These are phyloP conservation scores for Drosophila limbata DNA, from an alignment of 2,888 invertebrate genomes.

Conservation along the genomic window DNA sequence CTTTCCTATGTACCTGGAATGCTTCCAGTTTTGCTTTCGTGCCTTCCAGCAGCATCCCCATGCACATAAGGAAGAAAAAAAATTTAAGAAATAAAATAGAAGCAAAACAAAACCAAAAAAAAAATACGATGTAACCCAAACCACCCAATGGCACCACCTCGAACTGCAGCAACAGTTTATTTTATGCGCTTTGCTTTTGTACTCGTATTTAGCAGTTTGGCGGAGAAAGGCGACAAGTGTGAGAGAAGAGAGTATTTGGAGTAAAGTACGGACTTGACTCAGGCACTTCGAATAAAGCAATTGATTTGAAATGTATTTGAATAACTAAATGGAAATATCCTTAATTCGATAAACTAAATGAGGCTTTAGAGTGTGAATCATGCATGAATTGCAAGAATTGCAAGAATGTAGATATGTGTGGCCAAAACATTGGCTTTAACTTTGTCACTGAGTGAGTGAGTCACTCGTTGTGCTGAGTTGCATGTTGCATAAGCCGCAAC, in stretches of 20 bases:
- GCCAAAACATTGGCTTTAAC: conserved; percentile 28
- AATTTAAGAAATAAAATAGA: conserved; percentile 69
- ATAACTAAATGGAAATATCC: conserved; percentile 7
- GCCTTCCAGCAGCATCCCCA: conserved; percentile 55
- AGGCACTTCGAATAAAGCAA: neutral
- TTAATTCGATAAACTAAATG: conserved; percentile 9
- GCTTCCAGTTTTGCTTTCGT: conserved; percentile 46
- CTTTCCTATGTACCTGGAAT: conserved; percentile 69
- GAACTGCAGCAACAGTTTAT: conserved; percentile 59
- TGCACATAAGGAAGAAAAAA: conserved; percentile 24
- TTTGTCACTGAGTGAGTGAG: conserved; percentile 38
- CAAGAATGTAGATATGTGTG: neutral
- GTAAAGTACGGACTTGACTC: neutral
- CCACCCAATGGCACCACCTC: conserved; percentile 20
- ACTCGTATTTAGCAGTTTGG: conserved; percentile 11
- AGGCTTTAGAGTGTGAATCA: conserved; percentile 11
- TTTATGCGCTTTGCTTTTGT: conserved; percentile 56
- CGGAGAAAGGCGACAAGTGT: neutral
- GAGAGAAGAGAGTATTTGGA: neutral
- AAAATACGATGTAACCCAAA: conserved; percentile 42
- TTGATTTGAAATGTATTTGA: conserved; percentile 10
- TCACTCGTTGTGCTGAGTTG: conserved; percentile 39
- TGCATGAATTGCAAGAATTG: neutral
- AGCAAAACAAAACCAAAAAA: conserved; percentile 45
- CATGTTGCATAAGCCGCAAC: conserved; percentile 55